phyloP scores from a whole-genome alignment of 1,140 invertebrate species.

The Spodoptera litura region DNA sequence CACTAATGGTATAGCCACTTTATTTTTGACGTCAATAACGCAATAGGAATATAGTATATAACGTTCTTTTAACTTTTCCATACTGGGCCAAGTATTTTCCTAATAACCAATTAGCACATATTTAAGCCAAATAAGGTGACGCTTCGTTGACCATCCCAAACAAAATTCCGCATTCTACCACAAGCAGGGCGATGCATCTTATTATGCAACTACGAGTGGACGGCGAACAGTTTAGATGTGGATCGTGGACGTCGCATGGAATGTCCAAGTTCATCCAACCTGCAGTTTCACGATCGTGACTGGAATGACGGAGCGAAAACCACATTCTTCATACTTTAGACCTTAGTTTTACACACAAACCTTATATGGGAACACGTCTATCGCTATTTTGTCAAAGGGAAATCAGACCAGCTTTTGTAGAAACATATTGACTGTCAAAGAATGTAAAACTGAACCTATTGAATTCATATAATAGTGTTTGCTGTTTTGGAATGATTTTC shows the following conservation, averaged over 20 bases:
- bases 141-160: slow-evolving; percentile 19
- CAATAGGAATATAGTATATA: neutral
- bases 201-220: slow-evolving; percentile 33
- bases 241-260: slow-evolving; percentile 23
- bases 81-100: neutral
- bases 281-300: slow-evolving; percentile 42
- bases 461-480: neutral
- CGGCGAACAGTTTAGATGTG: slow-evolving; percentile 34
- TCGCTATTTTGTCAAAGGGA: slow-evolving; percentile 15
- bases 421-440: slow-evolving; percentile 5
- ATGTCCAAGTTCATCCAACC: slow-evolving; percentile 44
- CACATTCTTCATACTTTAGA: slow-evolving; percentile 43
- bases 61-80: neutral
- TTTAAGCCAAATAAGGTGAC: slow-evolving; percentile 7
- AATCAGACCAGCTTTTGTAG: slow-evolving; percentile 23
- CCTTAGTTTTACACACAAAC: slow-evolving; percentile 29
- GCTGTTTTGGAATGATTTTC: neutral
- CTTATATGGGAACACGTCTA: slow-evolving; percentile 16
- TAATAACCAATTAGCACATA: too few relatives aligned
- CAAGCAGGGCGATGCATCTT: slow-evolving; percentile 25
- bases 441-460: neutral
- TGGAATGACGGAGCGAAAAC: slow-evolving; percentile 43
- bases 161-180: slow-evolving; percentile 37
- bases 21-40: too few relatives aligned
- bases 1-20: too few relatives aligned